These are phyloP conservation scores for Brachionus koreanus DNA, from an alignment of 1,140 invertebrate species.

Conservation along the genomic window DNA sequence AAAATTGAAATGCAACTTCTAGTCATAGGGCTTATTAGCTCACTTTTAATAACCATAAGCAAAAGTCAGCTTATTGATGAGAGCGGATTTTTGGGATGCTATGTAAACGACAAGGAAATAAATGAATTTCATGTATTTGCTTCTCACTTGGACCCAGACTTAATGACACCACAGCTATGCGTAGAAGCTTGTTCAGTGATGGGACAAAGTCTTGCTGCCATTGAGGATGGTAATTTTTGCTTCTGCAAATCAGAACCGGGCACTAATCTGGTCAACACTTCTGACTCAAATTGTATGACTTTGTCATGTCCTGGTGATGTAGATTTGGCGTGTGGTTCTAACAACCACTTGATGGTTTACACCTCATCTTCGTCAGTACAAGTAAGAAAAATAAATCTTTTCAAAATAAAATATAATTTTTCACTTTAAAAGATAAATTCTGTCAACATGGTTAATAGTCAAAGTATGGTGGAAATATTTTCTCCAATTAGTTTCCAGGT, in stretches of 20 bases:
- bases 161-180: background rate
- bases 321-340: background rate
- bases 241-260: background rate
- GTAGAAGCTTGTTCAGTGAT: background rate
- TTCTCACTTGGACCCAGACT: background rate
- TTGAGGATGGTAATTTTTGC: slow-evolving; percentile 23
- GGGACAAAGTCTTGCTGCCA: slow-evolving; percentile 21
- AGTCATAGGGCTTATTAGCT: background rate
- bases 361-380: background rate
- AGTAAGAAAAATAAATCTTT: background rate
- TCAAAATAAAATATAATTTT: background rate
- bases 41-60: background rate
- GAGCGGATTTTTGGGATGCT: background rate
- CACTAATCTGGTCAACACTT: background rate
- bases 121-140: slow-evolving; percentile 11
- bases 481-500: background rate
- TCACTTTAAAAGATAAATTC: background rate
- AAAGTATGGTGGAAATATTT: background rate
- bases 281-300: background rate
- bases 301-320: background rate
- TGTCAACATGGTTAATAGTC: background rate
- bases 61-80: background rate
- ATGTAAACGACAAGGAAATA: background rate
- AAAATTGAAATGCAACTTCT: background rate
- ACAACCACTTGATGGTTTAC: slow-evolving; percentile 14